Evolutionary conservation across 2,113 vertebrate species (phyloP), one percentile per base, ranked within the genome.

Genomic region (Entomyzon cyanotis): DNA sequence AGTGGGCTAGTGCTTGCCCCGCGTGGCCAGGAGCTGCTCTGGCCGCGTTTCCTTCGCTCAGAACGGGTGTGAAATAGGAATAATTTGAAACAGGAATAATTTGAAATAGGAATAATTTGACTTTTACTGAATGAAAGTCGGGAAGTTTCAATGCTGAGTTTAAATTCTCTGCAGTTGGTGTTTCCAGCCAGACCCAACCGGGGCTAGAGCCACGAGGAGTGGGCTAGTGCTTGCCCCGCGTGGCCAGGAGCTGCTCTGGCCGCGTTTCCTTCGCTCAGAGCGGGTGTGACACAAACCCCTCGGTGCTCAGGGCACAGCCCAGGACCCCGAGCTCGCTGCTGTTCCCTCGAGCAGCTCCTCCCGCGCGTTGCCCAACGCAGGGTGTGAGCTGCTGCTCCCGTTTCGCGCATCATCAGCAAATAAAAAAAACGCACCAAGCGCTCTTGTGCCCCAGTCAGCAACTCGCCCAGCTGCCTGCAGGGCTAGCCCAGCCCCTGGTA

Each of bases 1-100:
- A 47, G 20, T 20, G 46, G 46, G 46, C 46, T 47, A 47, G 21
- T 11, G 46, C 46, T 47, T 47, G 46, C 46, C 46, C 46, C 9
- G 46, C 46, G 46, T 47, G 46, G 46, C 46, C 15, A 44, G 42
- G 42, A 44, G 42, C 55, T 19, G 5, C 31, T 42, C 30, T 21
- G 35, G 17, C 17, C 31, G 11, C 0, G 0, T n/a, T 71, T n/a
- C 58, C 67, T 64, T 47, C 41, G 0, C 44, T 39, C 44, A 2
- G 77, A 59, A 52, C 58, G 3, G 44, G 11, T 12, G 5, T 37
- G 37, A 37, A 37, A 37, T 37, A 37, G 37, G 37, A 37, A 37
- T 37, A 37, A 37, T 37, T 37, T 37, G 37, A 37, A 37, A 37
- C 10, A 37, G 37, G 37, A 37, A 37, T 37, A 37, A 37, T 37